phyloP scores from a whole-genome alignment of 2,888 invertebrate genomes.

The Pyrgus malvae region DNA sequence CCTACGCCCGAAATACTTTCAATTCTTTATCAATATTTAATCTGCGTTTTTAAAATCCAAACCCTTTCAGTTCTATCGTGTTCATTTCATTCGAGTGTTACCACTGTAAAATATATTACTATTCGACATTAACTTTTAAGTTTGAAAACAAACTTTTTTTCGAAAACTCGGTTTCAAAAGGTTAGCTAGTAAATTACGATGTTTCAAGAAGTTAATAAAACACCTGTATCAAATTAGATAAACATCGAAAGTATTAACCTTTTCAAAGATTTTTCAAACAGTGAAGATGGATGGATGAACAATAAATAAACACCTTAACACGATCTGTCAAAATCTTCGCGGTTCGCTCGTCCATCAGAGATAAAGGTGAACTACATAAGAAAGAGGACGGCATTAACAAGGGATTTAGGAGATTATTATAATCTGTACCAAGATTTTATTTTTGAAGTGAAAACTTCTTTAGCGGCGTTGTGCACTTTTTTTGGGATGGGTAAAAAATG shows the following conservation, averaged over 20 bases:
- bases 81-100: too few species aligned
- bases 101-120: too few species aligned
- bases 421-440: too few species aligned
- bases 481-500: too few species aligned
- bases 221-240: constrained; percentile 3
- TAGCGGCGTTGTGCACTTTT: too few species aligned
- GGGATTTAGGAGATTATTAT: too few species aligned
- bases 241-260: background rate
- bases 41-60: constrained; percentile 5
- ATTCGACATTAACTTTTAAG: too few species aligned
- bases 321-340: background rate
- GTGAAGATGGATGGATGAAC: background rate
- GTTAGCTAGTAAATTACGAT: background rate
- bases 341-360: background rate
- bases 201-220: constrained; percentile 4
- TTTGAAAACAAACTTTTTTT: background rate
- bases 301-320: constrained; percentile 12
- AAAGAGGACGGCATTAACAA: too few species aligned
- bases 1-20: constrained; percentile 60
- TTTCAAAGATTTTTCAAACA: constrained; percentile 1
- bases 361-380: background rate
- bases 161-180: background rate
- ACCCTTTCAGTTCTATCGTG: background rate
- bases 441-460: too few species aligned
- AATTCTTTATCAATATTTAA: constrained; percentile 56